Conservation (phyloP, 2,113 vertebrate genomes). For the Actenoides hombroni region DNA sequence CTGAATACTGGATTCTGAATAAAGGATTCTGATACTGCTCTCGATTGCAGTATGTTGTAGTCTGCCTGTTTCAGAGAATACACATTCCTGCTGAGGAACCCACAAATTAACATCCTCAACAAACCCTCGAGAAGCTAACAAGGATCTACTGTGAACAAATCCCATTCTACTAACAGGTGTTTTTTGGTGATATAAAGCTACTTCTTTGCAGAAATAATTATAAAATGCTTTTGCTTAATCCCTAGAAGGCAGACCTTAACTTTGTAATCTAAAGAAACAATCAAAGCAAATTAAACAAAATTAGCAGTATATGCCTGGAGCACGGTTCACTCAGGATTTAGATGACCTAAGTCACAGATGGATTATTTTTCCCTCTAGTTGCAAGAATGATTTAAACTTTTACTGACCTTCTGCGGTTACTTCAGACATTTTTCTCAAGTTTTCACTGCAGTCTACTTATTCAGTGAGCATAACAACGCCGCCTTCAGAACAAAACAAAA, state of each 20-base stretch:
- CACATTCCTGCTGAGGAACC: not conserved
- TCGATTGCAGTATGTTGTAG: not conserved
- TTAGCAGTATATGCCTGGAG: not conserved
- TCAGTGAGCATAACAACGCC: not conserved
- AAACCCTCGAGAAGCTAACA: not conserved
- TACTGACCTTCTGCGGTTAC: slow-evolving; percentile 6
- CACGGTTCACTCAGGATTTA: not conserved
- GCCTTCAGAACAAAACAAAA: not conserved
- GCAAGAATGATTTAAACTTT: slow-evolving; percentile 26
- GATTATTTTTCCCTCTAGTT: slow-evolving; percentile 5
- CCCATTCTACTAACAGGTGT: not conserved
- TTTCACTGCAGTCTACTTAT: not conserved
- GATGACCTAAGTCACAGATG: slow-evolving; percentile 7
- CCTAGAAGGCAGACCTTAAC: slow-evolving; percentile 19
- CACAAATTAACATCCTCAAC: not conserved
- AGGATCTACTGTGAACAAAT: not conserved
- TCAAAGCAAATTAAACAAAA: slow-evolving; percentile 49
- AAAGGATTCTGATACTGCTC: not conserved
- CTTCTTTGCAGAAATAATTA: not conserved
- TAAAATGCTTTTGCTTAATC: not conserved
- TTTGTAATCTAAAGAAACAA: slow-evolving; percentile 33
- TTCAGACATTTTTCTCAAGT: slow-evolving; percentile 2
- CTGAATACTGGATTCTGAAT: too few relatives aligned
- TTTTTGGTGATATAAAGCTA: not conserved
- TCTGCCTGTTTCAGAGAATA: not conserved